Conservation (phyloP, 2,113 vertebrate genomes). For the Ia io region DNA sequence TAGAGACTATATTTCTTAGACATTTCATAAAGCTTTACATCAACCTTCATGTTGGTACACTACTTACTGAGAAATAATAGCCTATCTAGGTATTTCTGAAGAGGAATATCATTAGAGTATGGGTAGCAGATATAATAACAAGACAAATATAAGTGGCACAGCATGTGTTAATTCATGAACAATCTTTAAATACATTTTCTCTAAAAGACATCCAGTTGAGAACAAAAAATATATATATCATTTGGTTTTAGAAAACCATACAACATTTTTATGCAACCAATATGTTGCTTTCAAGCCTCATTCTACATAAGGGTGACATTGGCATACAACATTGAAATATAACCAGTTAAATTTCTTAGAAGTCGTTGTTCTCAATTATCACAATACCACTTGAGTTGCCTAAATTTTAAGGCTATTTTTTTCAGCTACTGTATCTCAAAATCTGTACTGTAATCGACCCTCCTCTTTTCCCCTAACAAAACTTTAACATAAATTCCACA, state of each 20-base stretch:
- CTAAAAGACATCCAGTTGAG: background rate
- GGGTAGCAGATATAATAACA: background rate
- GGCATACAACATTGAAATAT: background rate
- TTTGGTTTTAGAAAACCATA: background rate
- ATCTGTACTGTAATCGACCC: background rate
- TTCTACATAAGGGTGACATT: rapidly evolving
- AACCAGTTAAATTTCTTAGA: background rate
- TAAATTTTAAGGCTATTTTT: background rate
- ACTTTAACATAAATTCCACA: background rate
- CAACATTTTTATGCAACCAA: background rate
- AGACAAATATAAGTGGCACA: background rate
- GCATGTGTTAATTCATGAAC: background rate
- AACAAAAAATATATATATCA: background rate
- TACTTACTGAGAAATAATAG: background rate
- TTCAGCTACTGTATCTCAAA: background rate
- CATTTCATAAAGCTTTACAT: background rate
- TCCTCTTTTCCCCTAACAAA: background rate
- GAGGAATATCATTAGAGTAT: background rate
- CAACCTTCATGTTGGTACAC: background rate
- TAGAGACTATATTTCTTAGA: background rate
- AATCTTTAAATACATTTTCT: background rate
- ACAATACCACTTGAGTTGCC: background rate
- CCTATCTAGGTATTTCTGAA: background rate
- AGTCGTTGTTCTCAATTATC: background rate
- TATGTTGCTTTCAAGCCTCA: background rate